These are phyloP conservation scores for Macrobrachium nipponense DNA, from an alignment of 1,140 invertebrate species.

Conservation along the genomic window DNA sequence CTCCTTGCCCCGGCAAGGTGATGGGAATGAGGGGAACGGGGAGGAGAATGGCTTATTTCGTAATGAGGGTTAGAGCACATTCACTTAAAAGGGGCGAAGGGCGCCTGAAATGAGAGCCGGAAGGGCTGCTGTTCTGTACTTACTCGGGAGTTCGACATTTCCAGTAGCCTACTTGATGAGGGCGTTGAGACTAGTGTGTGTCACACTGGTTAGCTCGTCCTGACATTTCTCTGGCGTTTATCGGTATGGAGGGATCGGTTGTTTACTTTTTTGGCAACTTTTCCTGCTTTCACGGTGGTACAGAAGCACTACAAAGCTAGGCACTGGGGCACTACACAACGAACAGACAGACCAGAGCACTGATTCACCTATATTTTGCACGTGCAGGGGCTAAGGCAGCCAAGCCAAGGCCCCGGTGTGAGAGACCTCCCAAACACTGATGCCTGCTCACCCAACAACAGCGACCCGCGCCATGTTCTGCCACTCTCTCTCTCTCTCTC, in stretches of 20 bases:
- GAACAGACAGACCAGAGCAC: conserved; percentile 1
- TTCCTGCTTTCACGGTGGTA: conserved; percentile 16
- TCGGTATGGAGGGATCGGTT: neutral
- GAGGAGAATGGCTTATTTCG: no score
- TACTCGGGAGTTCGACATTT: conserved; percentile 45
- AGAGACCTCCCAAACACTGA: conserved; percentile 27
- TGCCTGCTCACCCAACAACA: conserved; percentile 49
- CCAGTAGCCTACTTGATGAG: conserved; percentile 34
- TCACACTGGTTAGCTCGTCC: conserved; percentile 28
- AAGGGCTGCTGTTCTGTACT: conserved; percentile 4
- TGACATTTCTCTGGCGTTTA: no score
- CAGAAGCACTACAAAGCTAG: neutral
- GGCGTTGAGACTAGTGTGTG: conserved; percentile 33
- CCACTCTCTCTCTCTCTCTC: conserved; percentile 18
- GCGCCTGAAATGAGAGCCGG: no score
- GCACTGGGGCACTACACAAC: neutral
- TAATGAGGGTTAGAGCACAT: no score
- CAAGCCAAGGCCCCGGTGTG: conserved; percentile 2
- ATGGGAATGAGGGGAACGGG: no score
- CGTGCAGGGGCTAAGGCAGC: no score
- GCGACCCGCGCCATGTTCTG: conserved; percentile 53
- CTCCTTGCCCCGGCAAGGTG: no score
- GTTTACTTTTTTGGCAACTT: neutral
- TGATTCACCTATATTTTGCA: no score
- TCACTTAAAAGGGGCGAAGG: no score